Evolutionary conservation across 2,888 invertebrate species (phyloP).

Genomic region (Dynastes tityus): DNA sequence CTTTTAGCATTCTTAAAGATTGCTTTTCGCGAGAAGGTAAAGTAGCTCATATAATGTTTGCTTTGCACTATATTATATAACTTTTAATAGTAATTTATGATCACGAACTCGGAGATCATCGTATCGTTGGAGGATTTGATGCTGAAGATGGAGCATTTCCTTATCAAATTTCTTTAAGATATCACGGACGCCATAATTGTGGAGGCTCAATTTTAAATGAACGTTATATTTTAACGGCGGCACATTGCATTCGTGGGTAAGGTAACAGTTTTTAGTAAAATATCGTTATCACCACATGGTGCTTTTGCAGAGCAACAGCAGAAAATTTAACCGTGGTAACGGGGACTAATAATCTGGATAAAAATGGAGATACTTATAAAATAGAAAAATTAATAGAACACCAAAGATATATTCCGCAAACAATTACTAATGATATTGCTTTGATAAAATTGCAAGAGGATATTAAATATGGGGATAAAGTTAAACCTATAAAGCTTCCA

Average conservation of each 20-base stretch:
- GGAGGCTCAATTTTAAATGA: slow-evolving; percentile 51
- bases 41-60: background rate
- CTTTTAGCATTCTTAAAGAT: background rate
- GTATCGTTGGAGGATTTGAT: slow-evolving; percentile 51
- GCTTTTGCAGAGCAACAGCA: slow-evolving; percentile 55
- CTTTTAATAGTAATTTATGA: too few species aligned
- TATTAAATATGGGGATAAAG: slow-evolving; percentile 53
- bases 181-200: slow-evolving; percentile 48
- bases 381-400: slow-evolving; percentile 60
- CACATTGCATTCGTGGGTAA: slow-evolving; percentile 50
- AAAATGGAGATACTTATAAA: slow-evolving; percentile 62
- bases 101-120: slow-evolving; percentile 19
- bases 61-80: background rate
- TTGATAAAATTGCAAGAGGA: slow-evolving; percentile 53
- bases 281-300: too few species aligned
- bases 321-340: slow-evolving; percentile 62
- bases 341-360: slow-evolving; percentile 63
- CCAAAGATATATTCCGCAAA: slow-evolving; percentile 48
- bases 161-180: slow-evolving; percentile 51
- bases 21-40: slow-evolving; percentile 22
- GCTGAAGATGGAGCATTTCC: slow-evolving; percentile 52
- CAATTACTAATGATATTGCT: slow-evolving; percentile 56
- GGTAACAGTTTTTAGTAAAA: background rate
- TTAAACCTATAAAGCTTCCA: slow-evolving; percentile 60
- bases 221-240: slow-evolving; percentile 49